phyloP scores from a whole-genome alignment of 2,113 vertebrate species.

The Oreochromis spilurus region DNA sequence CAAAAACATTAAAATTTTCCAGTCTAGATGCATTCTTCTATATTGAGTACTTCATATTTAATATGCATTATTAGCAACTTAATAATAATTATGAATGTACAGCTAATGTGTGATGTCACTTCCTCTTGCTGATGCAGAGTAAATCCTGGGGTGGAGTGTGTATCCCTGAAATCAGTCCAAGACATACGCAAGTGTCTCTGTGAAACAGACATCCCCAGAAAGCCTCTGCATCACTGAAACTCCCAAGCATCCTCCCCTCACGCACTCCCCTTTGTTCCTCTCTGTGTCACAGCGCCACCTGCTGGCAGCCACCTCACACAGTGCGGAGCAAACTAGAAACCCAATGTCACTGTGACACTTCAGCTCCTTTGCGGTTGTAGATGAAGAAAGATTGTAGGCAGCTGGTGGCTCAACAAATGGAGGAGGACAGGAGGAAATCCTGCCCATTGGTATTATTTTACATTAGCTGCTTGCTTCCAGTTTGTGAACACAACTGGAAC shows the following conservation, averaged over 20 bases:
- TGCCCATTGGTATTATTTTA: not conserved
- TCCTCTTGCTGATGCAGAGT: not conserved
- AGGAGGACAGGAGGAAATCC: not conserved
- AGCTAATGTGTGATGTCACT: not conserved
- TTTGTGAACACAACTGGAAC: not conserved
- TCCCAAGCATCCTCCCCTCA: not conserved
- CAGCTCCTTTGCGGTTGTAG: not conserved
- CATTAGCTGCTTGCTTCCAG: not conserved
- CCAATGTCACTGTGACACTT: not conserved
- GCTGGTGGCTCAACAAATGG: not conserved
- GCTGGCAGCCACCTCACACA: not conserved
- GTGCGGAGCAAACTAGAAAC: not conserved
- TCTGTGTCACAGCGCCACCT: not conserved
- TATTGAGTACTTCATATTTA: not conserved
- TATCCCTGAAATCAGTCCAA: not conserved
- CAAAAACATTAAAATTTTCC: not conserved
- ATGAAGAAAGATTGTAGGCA: not conserved
- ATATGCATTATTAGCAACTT: not conserved
- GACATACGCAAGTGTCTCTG: not conserved
- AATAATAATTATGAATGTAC: not conserved
- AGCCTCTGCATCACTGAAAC: constrained; percentile 2
- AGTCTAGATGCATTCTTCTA: not conserved
- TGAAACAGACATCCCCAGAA: not conserved
- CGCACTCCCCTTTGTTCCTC: not conserved
- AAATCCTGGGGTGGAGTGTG: not conserved